These are phyloP conservation scores for Mythimna ferrago DNA, from an alignment of 2,888 invertebrate genomes.

Conservation along the genomic window DNA sequence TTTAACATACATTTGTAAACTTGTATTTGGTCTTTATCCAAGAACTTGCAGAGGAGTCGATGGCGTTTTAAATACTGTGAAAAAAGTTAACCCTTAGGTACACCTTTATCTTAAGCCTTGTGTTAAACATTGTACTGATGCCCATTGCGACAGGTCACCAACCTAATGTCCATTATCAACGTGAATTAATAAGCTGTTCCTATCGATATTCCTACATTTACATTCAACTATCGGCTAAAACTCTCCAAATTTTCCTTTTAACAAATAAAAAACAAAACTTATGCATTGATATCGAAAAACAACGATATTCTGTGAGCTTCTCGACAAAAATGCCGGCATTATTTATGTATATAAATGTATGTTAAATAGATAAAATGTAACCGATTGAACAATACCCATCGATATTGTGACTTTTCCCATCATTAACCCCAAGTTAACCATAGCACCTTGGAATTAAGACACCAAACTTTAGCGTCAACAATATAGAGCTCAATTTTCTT, in stretches of 20 bases:
- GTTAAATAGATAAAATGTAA: constrained; percentile 71
- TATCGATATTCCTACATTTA: constrained; percentile 32
- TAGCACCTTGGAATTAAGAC: neutral
- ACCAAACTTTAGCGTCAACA: neutral
- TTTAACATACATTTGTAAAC: neutral
- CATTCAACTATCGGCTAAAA: constrained; percentile 43
- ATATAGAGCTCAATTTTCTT: constrained; percentile 38
- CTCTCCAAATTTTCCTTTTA: constrained; percentile 42
- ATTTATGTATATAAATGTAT: constrained; percentile 68
- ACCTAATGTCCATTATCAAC: constrained; percentile 26
- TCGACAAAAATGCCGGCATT: constrained; percentile 61
- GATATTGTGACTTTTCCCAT: constrained; percentile 70
- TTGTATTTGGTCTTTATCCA: neutral
- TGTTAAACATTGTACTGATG: neutral
- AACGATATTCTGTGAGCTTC: constrained; percentile 48
- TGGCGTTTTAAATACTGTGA: no score
- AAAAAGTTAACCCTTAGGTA: neutral
- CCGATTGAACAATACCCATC: constrained; percentile 68
- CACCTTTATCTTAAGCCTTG: constrained; percentile 4
- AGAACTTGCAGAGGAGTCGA: neutral
- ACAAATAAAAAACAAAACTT: constrained; percentile 62
- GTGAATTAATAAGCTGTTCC: constrained; percentile 33
- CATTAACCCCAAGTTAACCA: constrained; percentile 51
- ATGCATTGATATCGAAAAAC: constrained; percentile 55
- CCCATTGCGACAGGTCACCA: constrained; percentile 6